Evolutionary conservation across 2,797 vertebrate species (phyloP).

Genomic region (Melanogrammus aeglefinus): DNA sequence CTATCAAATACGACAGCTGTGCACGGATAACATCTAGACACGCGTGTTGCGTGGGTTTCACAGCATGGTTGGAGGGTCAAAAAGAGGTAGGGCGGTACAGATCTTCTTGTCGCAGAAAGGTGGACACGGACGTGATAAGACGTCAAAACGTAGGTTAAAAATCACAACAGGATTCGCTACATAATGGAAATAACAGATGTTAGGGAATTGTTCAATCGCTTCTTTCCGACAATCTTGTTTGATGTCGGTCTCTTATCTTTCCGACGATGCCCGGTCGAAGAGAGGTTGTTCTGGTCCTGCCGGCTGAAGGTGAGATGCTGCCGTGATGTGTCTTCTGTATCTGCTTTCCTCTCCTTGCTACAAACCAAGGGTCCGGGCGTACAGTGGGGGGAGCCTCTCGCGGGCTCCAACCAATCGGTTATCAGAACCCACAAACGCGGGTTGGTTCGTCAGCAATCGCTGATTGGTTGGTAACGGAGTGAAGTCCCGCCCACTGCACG

Average conservation of each 20-base stretch:
- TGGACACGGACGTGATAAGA: slow-evolving; percentile 32
- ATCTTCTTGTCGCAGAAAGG: slow-evolving; percentile 63
- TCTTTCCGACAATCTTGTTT: not conserved
- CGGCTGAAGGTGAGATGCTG: slow-evolving; percentile 71
- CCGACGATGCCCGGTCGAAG: slow-evolving; percentile 16
- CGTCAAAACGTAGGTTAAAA: slow-evolving; percentile 28
- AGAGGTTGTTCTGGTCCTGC: slow-evolving; percentile 36
- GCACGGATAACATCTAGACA: not conserved
- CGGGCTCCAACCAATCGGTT: not conserved
- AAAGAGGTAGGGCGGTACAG: not conserved
- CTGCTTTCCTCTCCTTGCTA: not conserved
- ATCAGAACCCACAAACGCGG: not conserved
- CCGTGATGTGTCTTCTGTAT: slow-evolving; percentile 38
- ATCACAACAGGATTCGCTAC: slow-evolving; percentile 47
- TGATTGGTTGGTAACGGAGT: not conserved
- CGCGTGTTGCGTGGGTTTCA: slow-evolving; percentile 5
- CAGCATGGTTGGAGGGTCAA: not conserved
- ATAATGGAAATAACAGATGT: slow-evolving; percentile 46
- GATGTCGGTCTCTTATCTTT: not conserved
- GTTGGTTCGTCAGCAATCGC: not conserved
- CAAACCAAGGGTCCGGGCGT: slow-evolving; percentile 24
- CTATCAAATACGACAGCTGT: not conserved
- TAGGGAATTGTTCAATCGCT: not conserved
- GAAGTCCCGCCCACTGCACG: slow-evolving; percentile 13
- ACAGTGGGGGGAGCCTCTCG: slow-evolving; percentile 41